Conservation (phyloP, 2,888 invertebrate species). For the Noctuana brunneofusca region DNA sequence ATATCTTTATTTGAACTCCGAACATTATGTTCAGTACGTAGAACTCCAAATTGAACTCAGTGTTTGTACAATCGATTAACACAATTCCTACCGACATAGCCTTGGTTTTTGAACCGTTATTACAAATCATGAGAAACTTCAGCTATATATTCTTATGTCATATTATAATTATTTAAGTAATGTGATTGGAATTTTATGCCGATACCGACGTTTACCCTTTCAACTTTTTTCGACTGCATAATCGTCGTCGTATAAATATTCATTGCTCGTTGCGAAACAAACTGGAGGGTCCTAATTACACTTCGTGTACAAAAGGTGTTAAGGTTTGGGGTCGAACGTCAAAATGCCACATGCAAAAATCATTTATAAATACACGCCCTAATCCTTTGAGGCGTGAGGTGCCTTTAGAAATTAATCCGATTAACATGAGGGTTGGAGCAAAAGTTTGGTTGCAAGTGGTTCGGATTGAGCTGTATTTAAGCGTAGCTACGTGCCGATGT, state of each 20-base stretch:
- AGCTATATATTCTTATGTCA: neutral
- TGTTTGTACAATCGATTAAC: constrained; percentile 69
- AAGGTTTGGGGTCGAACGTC: constrained; percentile 55
- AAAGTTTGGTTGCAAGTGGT: constrained; percentile 34
- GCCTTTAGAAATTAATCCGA: constrained; percentile 71
- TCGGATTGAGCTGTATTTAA: constrained; percentile 24
- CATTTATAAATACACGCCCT: constrained; percentile 59
- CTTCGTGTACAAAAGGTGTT: constrained; percentile 57
- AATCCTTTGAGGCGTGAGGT: constrained; percentile 57
- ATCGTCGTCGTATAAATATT: constrained; percentile 61
- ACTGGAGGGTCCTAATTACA: constrained; percentile 62
- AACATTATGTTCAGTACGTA: constrained; percentile 67
- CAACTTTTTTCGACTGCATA: constrained; percentile 41
- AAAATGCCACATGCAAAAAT: constrained; percentile 72
- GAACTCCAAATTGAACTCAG: constrained; percentile 59
- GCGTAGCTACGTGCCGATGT: constrained; percentile 8
- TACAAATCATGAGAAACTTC: constrained; percentile 18
- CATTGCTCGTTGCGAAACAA: constrained; percentile 71
- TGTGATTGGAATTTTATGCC: constrained; percentile 1
- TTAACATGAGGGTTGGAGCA: constrained; percentile 60
- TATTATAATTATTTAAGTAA: neutral
- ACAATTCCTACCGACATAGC: constrained; percentile 11
- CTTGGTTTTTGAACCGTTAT: constrained; percentile 12
- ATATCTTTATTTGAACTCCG: constrained; percentile 78
- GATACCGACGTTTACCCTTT: constrained; percentile 14